Evolutionary conservation across 1,140 invertebrate species (phyloP).

Genomic region (Tetramorium parvispinum): DNA sequence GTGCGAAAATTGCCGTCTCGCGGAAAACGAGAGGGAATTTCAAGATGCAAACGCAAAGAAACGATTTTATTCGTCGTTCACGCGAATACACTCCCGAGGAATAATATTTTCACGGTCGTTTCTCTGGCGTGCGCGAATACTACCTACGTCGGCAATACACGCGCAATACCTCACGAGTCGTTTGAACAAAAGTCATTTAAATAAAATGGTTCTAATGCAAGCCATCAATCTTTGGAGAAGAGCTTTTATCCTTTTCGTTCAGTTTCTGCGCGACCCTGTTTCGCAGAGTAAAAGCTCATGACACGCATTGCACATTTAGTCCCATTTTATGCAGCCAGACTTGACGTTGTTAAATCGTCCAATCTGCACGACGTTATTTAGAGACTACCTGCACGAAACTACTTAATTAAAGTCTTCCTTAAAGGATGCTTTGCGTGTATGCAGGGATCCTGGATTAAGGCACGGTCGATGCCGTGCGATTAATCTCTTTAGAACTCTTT

Average conservation of each 20-base stretch:
- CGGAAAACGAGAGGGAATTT: neutral
- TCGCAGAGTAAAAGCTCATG: conserved; percentile 15
- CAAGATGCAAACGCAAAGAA: neutral
- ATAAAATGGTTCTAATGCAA: conserved; percentile 26
- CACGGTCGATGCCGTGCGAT: neutral
- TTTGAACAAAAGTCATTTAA: conserved; percentile 21
- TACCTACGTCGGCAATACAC: neutral
- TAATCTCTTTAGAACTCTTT: conserved; percentile 1
- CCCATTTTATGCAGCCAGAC: conserved; percentile 46
- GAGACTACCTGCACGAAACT: conserved; percentile 59
- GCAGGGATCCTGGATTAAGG: conserved; percentile 16
- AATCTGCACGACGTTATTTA: conserved; percentile 67
- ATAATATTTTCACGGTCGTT: conserved; percentile 2
- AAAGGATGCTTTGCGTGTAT: conserved; percentile 49
- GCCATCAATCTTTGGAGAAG: neutral
- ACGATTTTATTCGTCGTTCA: conserved; percentile 17
- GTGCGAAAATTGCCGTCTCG: neutral
- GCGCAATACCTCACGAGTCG: neutral
- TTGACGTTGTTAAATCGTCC: conserved; percentile 50
- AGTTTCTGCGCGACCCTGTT: conserved; percentile 25
- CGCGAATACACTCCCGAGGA: neutral
- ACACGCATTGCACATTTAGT: conserved; percentile 41
- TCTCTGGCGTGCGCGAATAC: neutral
- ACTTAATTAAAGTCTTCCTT: conserved; percentile 62
- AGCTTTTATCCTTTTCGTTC: neutral